A percentile compares a stretch with the other conserved stretches of the same genome.
Conservation (phyloP, 2,797 vertebrate species). For the Bradypodion ventrale region DNA sequence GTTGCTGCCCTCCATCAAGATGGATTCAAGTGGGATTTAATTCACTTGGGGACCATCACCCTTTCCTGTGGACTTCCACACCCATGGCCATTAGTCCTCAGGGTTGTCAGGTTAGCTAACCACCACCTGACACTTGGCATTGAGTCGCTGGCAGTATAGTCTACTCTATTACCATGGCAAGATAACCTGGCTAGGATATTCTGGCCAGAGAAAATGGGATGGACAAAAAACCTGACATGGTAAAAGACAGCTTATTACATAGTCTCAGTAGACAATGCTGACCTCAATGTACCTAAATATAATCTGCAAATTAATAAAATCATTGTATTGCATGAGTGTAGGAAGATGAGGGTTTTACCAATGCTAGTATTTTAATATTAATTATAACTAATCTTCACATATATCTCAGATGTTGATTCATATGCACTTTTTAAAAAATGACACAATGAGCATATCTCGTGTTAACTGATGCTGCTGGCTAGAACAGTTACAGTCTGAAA, state of each 20-base stretch:
- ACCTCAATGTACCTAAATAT: background rate
- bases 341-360: background rate
- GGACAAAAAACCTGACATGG: background rate
- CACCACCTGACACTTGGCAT: too few species aligned
- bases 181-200: too few species aligned
- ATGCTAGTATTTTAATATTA: background rate
- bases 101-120: too few species aligned
- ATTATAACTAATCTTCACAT: background rate
- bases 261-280: background rate
- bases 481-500: slow-evolving; percentile 25
- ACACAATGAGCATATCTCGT: slow-evolving; percentile 32
- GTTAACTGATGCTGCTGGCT: background rate
- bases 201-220: background rate
- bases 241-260: background rate
- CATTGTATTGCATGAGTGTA: background rate
- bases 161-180: too few species aligned
- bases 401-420: background rate
- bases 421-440: slow-evolving; percentile 10
- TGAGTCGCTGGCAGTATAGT: too few species aligned
- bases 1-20: too few species aligned
- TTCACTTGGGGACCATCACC: too few species aligned
- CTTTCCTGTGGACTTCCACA: too few species aligned
- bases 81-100: too few species aligned
- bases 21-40: too few species aligned
- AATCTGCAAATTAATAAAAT: background rate